A percentile compares a stretch with the other conserved stretches of the same genome.
phyloP scores from a whole-genome alignment of 2,888 invertebrate genomes.

The Mythimna albipuncta region DNA sequence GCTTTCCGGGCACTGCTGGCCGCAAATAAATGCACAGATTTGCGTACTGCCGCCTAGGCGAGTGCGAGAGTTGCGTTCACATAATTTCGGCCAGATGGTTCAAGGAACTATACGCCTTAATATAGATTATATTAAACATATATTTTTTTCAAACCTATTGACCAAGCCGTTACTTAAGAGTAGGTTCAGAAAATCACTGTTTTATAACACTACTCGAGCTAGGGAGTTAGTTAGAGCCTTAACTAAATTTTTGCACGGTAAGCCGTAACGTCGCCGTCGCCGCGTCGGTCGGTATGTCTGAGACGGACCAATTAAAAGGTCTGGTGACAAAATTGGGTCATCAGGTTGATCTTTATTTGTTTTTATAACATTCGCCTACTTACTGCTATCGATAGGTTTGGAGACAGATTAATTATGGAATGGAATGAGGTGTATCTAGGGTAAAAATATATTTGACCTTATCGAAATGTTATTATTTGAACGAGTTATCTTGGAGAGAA shows the following conservation, averaged over 20 bases:
- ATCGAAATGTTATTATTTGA: background rate
- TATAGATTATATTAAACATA: no score
- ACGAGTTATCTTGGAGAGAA: background rate
- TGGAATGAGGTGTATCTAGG: background rate
- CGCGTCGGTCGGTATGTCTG: constrained; percentile 9
- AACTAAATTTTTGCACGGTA: constrained; percentile 44
- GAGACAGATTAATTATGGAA: constrained; percentile 16
- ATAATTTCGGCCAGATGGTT: no score
- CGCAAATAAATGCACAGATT: no score
- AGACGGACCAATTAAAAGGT: constrained; percentile 32
- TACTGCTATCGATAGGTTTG: constrained; percentile 7
- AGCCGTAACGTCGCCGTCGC: background rate
- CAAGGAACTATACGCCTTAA: no score
- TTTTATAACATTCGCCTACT: constrained; percentile 37
- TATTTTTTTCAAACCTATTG: no score
- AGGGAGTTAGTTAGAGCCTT: no score
- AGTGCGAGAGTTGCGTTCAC: no score
- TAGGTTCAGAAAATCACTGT: no score
- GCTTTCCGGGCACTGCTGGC: no score
- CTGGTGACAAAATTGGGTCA: constrained; percentile 25
- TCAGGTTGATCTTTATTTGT: constrained; percentile 31
- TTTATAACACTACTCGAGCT: no score
- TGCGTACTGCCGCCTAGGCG: no score
- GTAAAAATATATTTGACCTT: constrained; percentile 1
- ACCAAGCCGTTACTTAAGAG: no score